These are phyloP conservation scores for Dynastes hyllus DNA, from an alignment of 2,888 invertebrate species.

Conservation along the genomic window DNA sequence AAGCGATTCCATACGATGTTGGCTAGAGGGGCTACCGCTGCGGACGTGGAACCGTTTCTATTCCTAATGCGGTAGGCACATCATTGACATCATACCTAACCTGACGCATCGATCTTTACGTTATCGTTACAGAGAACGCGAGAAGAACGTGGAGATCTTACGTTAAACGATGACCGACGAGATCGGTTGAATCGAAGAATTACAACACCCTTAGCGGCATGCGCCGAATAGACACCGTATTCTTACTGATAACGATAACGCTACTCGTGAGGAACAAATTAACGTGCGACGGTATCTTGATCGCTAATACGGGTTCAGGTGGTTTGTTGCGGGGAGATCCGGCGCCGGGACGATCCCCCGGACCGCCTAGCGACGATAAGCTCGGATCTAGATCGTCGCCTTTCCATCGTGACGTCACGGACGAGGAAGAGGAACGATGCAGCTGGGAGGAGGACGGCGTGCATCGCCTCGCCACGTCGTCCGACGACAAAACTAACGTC, in stretches of 20 bases:
- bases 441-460: constrained; percentile 63
- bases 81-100: too few relatives aligned
- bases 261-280: constrained; percentile 45
- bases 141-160: background rate
- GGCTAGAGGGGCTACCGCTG: too few relatives aligned
- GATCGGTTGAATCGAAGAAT: too few relatives aligned
- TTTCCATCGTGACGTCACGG: background rate
- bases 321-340: constrained; percentile 76
- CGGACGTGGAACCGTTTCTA: too few relatives aligned
- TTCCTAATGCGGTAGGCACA: too few relatives aligned
- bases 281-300: constrained; percentile 56
- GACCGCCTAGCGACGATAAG: constrained; percentile 67
- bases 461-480: background rate
- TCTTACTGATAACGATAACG: constrained; percentile 42
- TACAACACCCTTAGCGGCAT: background rate
- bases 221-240: constrained; percentile 15
- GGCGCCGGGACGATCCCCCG: constrained; percentile 79
- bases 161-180: background rate
- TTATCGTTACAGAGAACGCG: too few relatives aligned
- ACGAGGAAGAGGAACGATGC: constrained; percentile 37
- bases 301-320: constrained; percentile 62
- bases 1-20: too few relatives aligned
- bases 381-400: constrained; percentile 50
- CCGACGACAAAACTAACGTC: constrained; percentile 69
- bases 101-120: too few relatives aligned